Conservation (phyloP, 2,888 invertebrate genomes). For the Troides helena region DNA sequence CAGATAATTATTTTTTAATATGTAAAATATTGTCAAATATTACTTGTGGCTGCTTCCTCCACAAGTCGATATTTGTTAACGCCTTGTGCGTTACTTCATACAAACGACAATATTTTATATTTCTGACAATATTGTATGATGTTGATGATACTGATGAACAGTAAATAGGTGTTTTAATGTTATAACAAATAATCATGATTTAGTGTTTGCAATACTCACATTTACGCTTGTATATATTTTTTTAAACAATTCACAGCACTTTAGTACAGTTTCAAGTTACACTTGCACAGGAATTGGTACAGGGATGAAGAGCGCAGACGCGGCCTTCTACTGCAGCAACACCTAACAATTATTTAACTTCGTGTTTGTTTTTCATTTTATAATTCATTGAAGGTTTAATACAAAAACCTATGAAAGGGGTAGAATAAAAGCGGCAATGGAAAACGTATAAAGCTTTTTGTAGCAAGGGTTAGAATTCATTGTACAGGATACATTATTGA, state of each 20-base stretch:
- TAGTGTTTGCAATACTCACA: slow-evolving; percentile 50
- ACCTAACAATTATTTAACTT: slow-evolving; percentile 41
- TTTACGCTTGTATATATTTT: slow-evolving; percentile 48
- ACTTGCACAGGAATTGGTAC: slow-evolving; percentile 67
- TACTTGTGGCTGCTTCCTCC: no score
- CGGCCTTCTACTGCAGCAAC: slow-evolving; percentile 43
- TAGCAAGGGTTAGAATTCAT: slow-evolving; percentile 22
- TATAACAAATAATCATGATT: neutral
- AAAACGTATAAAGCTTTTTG: slow-evolving; percentile 18
- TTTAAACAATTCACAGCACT: slow-evolving; percentile 64
- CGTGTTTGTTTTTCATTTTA: neutral
- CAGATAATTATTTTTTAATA: no score
- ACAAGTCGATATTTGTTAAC: no score
- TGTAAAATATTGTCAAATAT: no score
- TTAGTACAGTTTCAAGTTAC: slow-evolving; percentile 58
- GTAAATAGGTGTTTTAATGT: neutral
- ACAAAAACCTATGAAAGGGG: neutral
- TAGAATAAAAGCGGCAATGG: slow-evolving; percentile 42
- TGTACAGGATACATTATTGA: slow-evolving; percentile 59
- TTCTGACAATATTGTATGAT: no score
- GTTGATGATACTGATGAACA: no score
- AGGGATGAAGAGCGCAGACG: slow-evolving; percentile 72
- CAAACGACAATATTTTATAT: no score
- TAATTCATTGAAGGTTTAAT: slow-evolving; percentile 40
- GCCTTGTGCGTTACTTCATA: no score